Evolutionary conservation across 2,888 invertebrate genomes (phyloP), one percentile per base, ranked within the genome.

Genomic region (Yponomeuta malinellus): DNA sequence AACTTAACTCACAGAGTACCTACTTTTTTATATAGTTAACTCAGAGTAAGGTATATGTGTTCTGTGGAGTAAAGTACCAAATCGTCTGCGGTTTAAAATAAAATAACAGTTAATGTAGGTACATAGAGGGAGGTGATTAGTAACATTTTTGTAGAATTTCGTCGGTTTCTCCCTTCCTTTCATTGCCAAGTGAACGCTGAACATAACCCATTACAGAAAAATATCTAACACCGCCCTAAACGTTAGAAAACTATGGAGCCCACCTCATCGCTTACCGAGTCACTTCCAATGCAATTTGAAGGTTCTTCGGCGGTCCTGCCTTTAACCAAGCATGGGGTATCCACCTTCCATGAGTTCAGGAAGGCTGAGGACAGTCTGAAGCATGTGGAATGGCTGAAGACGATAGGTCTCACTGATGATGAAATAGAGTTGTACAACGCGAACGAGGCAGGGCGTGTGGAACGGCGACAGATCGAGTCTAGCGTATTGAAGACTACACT

Each of bases 381-480:
- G 65, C 80, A 87, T 75, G 76, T 87, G 64, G 93, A 93, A 79
- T 82, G 83, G 78, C 76, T 94, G 69, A 93, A 89, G 75, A 88
- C 85, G 69, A 86, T 85, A 64, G 93, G 93, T 52, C 79, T 94
- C 6, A 83, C 88, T 5, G 79, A 83, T 69, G 89, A 93, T 6
- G 93, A 94, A 80, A 86, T 93, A 31, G 84, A 90, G 75, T 74
- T 94, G n/a, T 90, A 90, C 70, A 81, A 85, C 65, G 92, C 93
- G 70, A 87, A 88, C 76, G 87, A 92, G 78, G 84, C 85, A 37
- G 91, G 90, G 2, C 74, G 79, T 15, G 73, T 86, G 29, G 81
- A 84, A 52, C 80, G 83, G 63, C 81, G 79, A 23, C 87, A 86
- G 73, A 81, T 88, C 1, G 89, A 90, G 74, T 81, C 85, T 0